Base-by-base conservation (phyloP, 2,113 vertebrate genomes). In the Willisornis vidua region DNA sequence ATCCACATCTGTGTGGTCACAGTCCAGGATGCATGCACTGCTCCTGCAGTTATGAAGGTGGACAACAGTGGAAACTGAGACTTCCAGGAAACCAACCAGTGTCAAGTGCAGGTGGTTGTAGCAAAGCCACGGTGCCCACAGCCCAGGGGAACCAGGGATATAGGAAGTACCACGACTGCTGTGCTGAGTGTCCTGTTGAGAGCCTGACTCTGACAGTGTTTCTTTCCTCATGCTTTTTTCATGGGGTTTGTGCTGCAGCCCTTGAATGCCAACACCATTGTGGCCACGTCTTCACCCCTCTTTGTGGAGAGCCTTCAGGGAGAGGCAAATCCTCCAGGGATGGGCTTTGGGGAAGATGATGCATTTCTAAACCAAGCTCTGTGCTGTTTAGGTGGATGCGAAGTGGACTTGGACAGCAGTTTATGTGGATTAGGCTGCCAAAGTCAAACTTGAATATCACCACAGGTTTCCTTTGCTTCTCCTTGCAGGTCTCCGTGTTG, bases 31-130 rank as follows among this genome's bases (percentile, higher is more conserved):
- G 43, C 1, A 4, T 62, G 61, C 4, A 1, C 19, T 58, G 39
- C 23, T 52, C 23, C 49, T 37, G 58, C 58, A 33, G 15, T 12
- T 19, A 9, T 3, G 31, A 23, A 87, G 48, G 10, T 11, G 48
- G 46, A 5, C 12, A 46, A 3, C 78, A 29, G 10, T 1, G 3
- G 43, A 87, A 80, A 29, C 16, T 62, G 68, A 52, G 51, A 35
- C 35, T 29, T 43, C 37, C 41, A 25, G 51, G 22, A 12, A 19
- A 61, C 19, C 41, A 23, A 3, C 3, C 0, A 0, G 13, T 7
- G 5, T 14, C 0, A 0, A 59, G 23, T 0, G 1, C 41, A 46
- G 19, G 25, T 29, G 49, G 54, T 3, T 54, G 54, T 23, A 55
- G 23, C 51, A 74, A 35, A 88, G 49, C 22, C 1, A 2, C 20